Base-by-base conservation (phyloP, 2,113 vertebrate species). In the Brevimyrus niger region DNA sequence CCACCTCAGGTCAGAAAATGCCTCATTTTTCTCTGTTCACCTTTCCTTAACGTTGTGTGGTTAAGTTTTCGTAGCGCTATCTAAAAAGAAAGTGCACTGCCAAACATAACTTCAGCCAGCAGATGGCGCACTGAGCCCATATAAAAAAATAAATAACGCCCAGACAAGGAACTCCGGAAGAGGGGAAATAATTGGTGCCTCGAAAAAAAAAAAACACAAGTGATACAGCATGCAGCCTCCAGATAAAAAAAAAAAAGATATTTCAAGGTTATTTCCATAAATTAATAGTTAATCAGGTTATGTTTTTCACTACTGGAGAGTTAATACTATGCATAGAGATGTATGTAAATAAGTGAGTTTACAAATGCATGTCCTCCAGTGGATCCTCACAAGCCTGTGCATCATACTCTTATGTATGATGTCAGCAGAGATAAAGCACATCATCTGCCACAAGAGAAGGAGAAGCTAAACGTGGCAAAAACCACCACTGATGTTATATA, bases 271-370 rank as follows among this genome's bases (percentile, higher is more conserved):
- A 73, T 73, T 73, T 76, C 31, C 31, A 35, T 73, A 76, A 38
- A 38, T 76, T 38, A 76, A 76, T 76, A 76, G 69, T 76, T 76
- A 76, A 38, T 76, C 69, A 17, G 7, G 69, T 35, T 76, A 38
- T 38, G 31, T 38, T 76, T 31, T 1, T 31, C 31, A 38, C 13
- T 38, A 76, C 90, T 92, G 92, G 92, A 92, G 89, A 82, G 90
- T 93, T 93, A 94, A 94, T 91, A 93, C 51, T 35, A 27, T 76
- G 31, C 31, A 76, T 15, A 76, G 69, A 31, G 69, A 15, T 38
- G 69, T 76, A 76, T 76, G 38, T 76, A 13, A 76, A 17, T 31
- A 31, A 76, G 31, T 0, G 13, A 31, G 13, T 76, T 76, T 76
- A 76, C 69, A 76, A 76, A 35, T 38, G n/a, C 58, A 76, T 35